These are phyloP conservation scores for Sus cebifrons DNA, from an alignment of 2,797 vertebrate genomes.

Conservation along the genomic window DNA sequence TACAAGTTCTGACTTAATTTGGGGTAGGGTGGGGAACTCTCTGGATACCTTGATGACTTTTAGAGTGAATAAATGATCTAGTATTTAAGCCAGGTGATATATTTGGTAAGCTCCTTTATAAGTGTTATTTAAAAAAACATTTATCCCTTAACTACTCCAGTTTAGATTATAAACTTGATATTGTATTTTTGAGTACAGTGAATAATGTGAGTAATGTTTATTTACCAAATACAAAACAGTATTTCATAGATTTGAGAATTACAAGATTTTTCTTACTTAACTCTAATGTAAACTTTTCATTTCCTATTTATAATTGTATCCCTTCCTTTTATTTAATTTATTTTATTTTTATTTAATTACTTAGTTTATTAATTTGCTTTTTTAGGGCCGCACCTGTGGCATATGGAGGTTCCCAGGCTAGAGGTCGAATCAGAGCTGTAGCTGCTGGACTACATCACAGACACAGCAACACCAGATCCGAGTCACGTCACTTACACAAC, in stretches of 20 bases:
- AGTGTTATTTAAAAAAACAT: background rate
- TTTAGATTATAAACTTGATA: slow-evolving; percentile 2
- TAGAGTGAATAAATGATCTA: slow-evolving; percentile 41
- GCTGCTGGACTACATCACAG: too few species aligned
- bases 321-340: slow-evolving; percentile 5
- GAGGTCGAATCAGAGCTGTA: too few species aligned
- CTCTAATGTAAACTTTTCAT: background rate
- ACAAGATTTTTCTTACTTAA: background rate
- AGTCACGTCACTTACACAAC: too few species aligned
- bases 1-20: slow-evolving; percentile 20
- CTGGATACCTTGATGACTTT: slow-evolving; percentile 24
- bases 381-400: too few species aligned
- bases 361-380: too few species aligned
- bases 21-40: background rate
- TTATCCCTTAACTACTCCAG: slow-evolving; percentile 12
- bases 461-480: too few species aligned
- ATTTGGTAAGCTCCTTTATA: slow-evolving; percentile 1
- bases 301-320: background rate
- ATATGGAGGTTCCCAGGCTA: too few species aligned
- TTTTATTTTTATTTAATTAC: too few species aligned
- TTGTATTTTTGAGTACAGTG: background rate
- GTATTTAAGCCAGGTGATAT: slow-evolving; percentile 44
- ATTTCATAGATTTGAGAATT: slow-evolving; percentile 51
- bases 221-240: slow-evolving; percentile 60
- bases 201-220: slow-evolving; percentile 32